Base-by-base conservation (phyloP, 2,888 invertebrate species). In the Rhabditophanes sp. region DNA sequence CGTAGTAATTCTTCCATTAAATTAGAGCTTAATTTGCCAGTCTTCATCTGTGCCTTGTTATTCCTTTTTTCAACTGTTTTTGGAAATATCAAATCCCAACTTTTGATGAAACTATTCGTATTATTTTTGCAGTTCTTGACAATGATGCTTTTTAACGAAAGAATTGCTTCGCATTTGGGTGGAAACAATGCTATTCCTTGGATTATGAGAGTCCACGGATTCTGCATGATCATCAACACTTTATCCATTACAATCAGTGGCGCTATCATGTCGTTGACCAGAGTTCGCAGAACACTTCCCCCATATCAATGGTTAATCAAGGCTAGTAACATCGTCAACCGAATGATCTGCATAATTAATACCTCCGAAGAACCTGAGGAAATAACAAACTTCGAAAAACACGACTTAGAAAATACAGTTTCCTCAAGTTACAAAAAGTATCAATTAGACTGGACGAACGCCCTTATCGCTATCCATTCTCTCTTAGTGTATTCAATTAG, bases 401-500 rank as follows among this genome's bases (percentile, higher is more conserved):
- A n/a, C n/a, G n/a, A n/a, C n/a, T n/a, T n/a, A n/a, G n/a, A n/a
- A n/a, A n/a, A n/a, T n/a, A n/a, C n/a, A n/a, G n/a, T n/a, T n/a
- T n/a, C n/a, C n/a, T n/a, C n/a, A n/a, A n/a, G n/a, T n/a, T n/a
- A n/a, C n/a, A n/a, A n/a, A n/a, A n/a, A n/a, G n/a, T 46, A 49
- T 28, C 53, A 43, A 14, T 37, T 43, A 35, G 61, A 61, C 35
- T 61, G 61, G 61, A 33, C 35, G 8, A 40, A 41, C 6, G 56
- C 55, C 20, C 62, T 61, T 46, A 26, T 47, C 9, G 59, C 61
- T 8, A 44, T 60, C n/a, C 61, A 61, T n/a, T n/a, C n/a, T n/a
- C n/a, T n/a, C n/a, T n/a, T n/a, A n/a, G n/a, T n/a, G n/a, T n/a
- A n/a, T n/a, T n/a, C n/a, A n/a, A n/a, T n/a, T n/a, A n/a, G n/a